These are phyloP conservation scores for Gadopsis marmoratus DNA, from an alignment of 2,797 vertebrate genomes.

Conservation along the genomic window DNA sequence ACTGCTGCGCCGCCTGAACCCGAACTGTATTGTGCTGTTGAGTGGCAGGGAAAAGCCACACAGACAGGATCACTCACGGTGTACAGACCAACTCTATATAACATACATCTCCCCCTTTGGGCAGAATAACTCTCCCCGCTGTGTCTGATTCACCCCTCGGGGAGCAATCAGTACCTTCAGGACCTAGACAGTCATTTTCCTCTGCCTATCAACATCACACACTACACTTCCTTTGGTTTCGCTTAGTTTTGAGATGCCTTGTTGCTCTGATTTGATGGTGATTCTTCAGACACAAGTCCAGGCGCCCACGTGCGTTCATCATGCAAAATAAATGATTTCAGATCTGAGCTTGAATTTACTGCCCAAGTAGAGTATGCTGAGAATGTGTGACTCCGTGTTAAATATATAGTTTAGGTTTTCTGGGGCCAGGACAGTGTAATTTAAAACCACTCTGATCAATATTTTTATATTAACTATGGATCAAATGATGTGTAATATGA, in stretches of 20 bases:
- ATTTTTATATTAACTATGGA: too few species aligned
- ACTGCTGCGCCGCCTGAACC: not conserved
- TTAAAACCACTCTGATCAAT: constrained; percentile 1
- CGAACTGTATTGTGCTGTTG: not conserved
- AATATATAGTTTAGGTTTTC: constrained; percentile 9
- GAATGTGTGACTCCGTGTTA: not conserved
- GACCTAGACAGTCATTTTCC: constrained; percentile 45
- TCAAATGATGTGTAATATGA: not conserved
- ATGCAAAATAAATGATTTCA: constrained; percentile 53
- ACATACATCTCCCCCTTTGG: constrained; percentile 43
- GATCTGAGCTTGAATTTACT: constrained; percentile 31
- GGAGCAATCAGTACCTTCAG: constrained; percentile 55
- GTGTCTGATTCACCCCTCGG: constrained; percentile 51
- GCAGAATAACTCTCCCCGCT: constrained; percentile 20
- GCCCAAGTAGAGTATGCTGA: not conserved
- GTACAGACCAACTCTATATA: constrained; percentile 30
- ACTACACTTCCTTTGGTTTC: constrained; percentile 24
- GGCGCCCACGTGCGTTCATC: constrained; percentile 37
- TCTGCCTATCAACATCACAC: constrained; percentile 43
- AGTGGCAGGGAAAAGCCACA: constrained; percentile 22
- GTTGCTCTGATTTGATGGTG: constrained; percentile 50
- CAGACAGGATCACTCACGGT: constrained; percentile 18
- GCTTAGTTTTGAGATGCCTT: constrained; percentile 41
- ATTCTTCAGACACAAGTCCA: constrained; percentile 17
- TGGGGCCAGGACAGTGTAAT: not conserved